Conservation (phyloP, 2,888 invertebrate species). For the Osedax fenrisi region DNA sequence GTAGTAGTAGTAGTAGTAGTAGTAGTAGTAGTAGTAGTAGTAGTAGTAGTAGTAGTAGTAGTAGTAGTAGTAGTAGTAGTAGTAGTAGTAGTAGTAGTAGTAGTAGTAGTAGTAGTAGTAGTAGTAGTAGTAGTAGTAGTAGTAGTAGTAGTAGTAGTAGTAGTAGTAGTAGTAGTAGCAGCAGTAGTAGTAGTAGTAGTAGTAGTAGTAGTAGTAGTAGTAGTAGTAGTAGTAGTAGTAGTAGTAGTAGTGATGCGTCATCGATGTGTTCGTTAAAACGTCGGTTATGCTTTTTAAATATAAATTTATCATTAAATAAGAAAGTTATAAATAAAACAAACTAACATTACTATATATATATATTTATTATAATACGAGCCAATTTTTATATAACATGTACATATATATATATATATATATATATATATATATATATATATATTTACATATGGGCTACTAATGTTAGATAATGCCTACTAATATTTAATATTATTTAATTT, state of each 20-base stretch:
- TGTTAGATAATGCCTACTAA: too few relatives aligned
- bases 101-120: conserved; percentile 24
- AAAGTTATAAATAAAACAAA: too few relatives aligned
- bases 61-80: conserved; percentile 19
- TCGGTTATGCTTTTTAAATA: too few relatives aligned
- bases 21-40: conserved; percentile 22
- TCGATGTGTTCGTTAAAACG: too few relatives aligned
- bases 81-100: conserved; percentile 17
- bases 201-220: not conserved
- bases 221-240: conserved; percentile 31
- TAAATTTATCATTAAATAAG: too few relatives aligned
- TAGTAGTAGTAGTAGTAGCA: conserved; percentile 22
- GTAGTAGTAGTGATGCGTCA: conserved; percentile 30
- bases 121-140: conserved; percentile 24
- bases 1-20: conserved; percentile 25
- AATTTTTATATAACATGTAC: too few relatives aligned
- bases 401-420: too few relatives aligned
- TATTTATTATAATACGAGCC: too few relatives aligned
- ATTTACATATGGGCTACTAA: too few relatives aligned
- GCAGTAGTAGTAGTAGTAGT: conserved; percentile 19
- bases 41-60: conserved; percentile 20
- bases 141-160: conserved; percentile 22
- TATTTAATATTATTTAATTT: too few relatives aligned
- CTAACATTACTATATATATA: too few relatives aligned
- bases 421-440: too few relatives aligned